These are phyloP conservation scores for Buceros bicornis DNA, from an alignment of 2,797 vertebrate species.

Conservation along the genomic window DNA sequence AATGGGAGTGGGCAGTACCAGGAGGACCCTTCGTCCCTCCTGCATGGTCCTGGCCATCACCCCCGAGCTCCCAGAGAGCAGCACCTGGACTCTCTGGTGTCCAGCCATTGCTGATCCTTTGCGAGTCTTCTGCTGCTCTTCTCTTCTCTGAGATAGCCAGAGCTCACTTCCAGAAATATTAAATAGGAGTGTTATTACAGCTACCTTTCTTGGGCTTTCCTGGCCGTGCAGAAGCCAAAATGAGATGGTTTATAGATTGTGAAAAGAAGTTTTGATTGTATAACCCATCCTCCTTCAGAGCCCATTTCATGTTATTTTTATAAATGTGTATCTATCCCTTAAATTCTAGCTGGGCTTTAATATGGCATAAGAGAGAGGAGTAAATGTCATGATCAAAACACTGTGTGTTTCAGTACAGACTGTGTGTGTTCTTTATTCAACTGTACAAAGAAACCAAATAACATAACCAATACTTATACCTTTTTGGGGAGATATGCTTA, in stretches of 20 bases:
- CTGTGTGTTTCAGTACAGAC: neutral
- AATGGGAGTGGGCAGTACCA: neutral
- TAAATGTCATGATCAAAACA: neutral
- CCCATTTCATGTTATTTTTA: neutral
- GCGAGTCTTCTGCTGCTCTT: neutral
- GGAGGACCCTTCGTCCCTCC: neutral
- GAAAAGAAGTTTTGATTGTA: neutral
- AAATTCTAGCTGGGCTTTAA: neutral
- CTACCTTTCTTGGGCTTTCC: neutral
- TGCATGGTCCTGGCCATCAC: neutral
- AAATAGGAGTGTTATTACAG: neutral
- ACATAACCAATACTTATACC: constrained; percentile 30
- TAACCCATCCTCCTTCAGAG: neutral
- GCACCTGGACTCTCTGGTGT: neutral
- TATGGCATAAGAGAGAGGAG: neutral
- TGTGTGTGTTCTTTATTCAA: neutral
- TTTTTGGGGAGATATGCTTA: constrained; percentile 76
- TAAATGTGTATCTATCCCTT: neutral
- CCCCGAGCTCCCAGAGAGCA: neutral
- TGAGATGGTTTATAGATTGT: neutral
- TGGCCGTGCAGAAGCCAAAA: neutral
- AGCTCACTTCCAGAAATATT: neutral
- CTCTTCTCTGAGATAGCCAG: neutral
- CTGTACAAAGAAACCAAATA: neutral
- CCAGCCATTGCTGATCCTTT: neutral